A percentile compares a stretch with the other conserved stretches of the same genome.
phyloP scores from a whole-genome alignment of 2,888 invertebrate species.

The Polia nebulosa region DNA sequence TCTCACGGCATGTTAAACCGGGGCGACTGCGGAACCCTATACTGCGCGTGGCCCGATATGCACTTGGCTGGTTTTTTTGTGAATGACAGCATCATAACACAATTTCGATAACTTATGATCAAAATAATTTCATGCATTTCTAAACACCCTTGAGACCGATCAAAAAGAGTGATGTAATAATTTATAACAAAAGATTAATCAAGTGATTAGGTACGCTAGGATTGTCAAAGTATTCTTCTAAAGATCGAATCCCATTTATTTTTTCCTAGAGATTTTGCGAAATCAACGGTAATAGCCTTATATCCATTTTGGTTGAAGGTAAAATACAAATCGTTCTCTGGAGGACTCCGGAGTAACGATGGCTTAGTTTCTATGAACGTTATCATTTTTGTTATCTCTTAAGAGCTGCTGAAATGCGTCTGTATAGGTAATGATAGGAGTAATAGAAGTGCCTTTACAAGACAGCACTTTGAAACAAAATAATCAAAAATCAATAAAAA shows the following conservation, averaged over 20 bases:
- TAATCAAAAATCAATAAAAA: no score
- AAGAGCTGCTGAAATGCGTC: no score
- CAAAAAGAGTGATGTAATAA: constrained; percentile 1
- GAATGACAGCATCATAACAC: no score
- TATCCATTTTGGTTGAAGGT: no score
- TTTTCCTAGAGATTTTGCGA: not conserved
- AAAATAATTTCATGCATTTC: constrained; percentile 19
- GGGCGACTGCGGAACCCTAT: no score
- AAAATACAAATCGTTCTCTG: no score
- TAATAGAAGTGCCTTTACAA: no score
- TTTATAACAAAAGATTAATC: not conserved
- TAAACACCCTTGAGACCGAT: constrained; percentile 7
- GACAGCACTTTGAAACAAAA: no score
- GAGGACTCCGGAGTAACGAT: not conserved
- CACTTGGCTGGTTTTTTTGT: no score
- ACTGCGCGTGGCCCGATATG: no score
- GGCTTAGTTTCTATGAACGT: not conserved
- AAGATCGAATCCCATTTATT: not conserved
- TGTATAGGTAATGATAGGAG: no score
- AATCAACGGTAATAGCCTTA: not conserved
- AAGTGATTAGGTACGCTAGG: not conserved
- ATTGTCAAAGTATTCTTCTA: not conserved
- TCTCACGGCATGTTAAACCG: no score
- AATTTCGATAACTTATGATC: not conserved
- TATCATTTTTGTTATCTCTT: not conserved